Conservation (phyloP, 2,113 vertebrate genomes). For the rabbit (Oryctolagus cuniculus) region mOryCun1.1 NC_091442.1:107875501-107876000, state of each 20-base stretch:
- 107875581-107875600: too few relatives aligned
- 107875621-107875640: not conserved
- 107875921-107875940: too few relatives aligned
- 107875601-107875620: too few relatives aligned
- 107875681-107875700: not conserved
- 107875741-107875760: not conserved
- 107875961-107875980: too few relatives aligned
- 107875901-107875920: too few relatives aligned
- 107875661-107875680: not conserved
- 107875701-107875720: not conserved
- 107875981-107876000: too few relatives aligned
- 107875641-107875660: not conserved
- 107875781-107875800: not conserved
- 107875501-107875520: accelerated
- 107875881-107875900: accelerated
- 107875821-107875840: not conserved
- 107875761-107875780: not conserved
- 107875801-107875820: not conserved
- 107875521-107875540: not conserved
- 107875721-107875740: not conserved
- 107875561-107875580: too few relatives aligned
- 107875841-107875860: not conserved
- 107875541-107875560: not conserved
- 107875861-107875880: not conserved
- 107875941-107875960: too few relatives aligned